Evolutionary conservation across 2,888 invertebrate species (phyloP), one percentile per base, ranked within the genome.

Genomic region (Belgica antarctica): DNA sequence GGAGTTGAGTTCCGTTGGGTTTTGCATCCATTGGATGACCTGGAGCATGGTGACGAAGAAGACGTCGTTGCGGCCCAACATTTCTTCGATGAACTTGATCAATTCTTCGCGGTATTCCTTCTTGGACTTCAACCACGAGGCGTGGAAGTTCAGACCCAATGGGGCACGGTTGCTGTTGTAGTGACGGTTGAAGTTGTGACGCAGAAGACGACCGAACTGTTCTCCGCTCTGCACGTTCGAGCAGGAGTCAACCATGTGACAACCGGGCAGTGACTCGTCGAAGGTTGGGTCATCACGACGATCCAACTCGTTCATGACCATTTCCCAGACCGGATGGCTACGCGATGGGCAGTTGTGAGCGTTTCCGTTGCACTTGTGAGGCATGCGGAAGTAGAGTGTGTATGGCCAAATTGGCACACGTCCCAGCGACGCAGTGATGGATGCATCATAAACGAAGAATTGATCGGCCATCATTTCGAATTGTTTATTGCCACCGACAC

Each of bases 391-490:
- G 83, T 96, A 96, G 24, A 97, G 82, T 1, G 96, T 96, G 83
- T 96, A 97, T 0, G 97, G 97, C 96, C 96, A 97, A 78, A 94
- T 92, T 66, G 95, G 95, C 25, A 94, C 93, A 62, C 93, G 89
- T 34, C 89, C 86, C 70, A 94, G 83, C 0, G 94, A 91, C 25
- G 94, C 94, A 1, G 94, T 94, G 77, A 96, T 94, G 10, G 95
- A 94, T 24, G 95, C 93, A 78, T 96, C 96, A 78, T 96, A 96
- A 5, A 92, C 89, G 79, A 95, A 95, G 82, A 91, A 93, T 78
- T 95, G 92, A 80, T 95, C 94, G 70, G 90, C 88, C 95, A 96
- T 95, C 94, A 96, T 96, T 81, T 94, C 92, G 79, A 96, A 96
- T 82, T 95, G 94, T 76, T 89, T 93, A 83, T 95, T 94, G 72